A percentile compares a stretch with the other conserved stretches of the same genome.
These are phyloP conservation scores for Ruditapes philippinarum DNA, from an alignment of 1,140 invertebrate species.

Conservation along the genomic window DNA sequence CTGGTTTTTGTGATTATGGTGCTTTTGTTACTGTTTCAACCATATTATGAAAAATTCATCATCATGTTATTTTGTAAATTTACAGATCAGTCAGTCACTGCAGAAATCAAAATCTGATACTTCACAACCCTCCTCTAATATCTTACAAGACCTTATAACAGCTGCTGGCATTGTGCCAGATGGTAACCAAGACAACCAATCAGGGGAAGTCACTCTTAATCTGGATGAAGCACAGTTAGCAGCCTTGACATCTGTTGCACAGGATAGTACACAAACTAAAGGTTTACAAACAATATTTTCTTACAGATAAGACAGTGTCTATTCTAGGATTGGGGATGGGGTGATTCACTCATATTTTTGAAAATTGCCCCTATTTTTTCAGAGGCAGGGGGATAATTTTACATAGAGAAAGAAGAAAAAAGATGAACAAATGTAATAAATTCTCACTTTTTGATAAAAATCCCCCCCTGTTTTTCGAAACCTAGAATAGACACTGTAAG, in stretches of 20 bases:
- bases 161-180: constrained; percentile 82
- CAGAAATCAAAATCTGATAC: constrained; percentile 72
- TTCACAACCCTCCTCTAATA: constrained; percentile 75
- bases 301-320: no score
- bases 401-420: no score
- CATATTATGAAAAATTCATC: not conserved
- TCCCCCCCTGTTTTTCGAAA: no score
- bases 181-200: constrained; percentile 48
- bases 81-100: constrained; percentile 63
- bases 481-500: no score
- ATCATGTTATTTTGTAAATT: no score
- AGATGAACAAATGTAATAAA: no score
- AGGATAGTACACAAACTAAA: constrained; percentile 42
- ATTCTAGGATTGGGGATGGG: no score
- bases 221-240: constrained; percentile 74
- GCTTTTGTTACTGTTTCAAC: not conserved
- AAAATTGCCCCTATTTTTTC: no score
- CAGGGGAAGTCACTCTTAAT: constrained; percentile 73
- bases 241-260: constrained; percentile 66
- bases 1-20: not conserved
- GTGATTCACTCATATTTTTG: no score
- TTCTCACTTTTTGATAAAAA: no score
- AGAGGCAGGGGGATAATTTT: no score
- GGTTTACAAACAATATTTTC: constrained; percentile 15
- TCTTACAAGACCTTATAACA: constrained; percentile 84